phyloP scores from a whole-genome alignment of 2,113 vertebrate species.

The Centropristis striata region DNA sequence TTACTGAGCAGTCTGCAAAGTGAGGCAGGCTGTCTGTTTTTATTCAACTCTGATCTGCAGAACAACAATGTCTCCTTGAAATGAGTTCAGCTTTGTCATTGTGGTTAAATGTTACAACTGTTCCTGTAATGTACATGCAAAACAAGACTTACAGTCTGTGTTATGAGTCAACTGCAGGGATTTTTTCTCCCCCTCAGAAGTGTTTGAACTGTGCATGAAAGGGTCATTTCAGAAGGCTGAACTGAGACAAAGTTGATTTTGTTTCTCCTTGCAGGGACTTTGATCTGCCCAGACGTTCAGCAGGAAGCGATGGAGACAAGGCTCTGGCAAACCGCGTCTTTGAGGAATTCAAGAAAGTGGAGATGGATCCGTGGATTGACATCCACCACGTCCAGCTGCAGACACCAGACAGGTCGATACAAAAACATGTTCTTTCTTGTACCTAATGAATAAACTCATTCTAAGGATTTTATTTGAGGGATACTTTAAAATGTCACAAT shows the following conservation, averaged over 20 bases:
- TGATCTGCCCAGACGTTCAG: slow-evolving; percentile 64
- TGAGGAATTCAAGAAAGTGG: slow-evolving; percentile 72
- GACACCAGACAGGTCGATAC: slow-evolving; percentile 72
- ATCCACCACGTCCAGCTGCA: slow-evolving; percentile 90
- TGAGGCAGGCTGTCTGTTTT: no score
- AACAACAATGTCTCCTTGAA: no score
- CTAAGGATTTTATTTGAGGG: not conserved
- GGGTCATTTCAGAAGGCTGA: not conserved
- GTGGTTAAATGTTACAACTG: no score
- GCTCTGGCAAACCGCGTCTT: slow-evolving; percentile 71
- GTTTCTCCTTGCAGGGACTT: slow-evolving; percentile 55
- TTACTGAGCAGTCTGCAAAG: no score
- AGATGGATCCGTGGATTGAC: slow-evolving; percentile 87
- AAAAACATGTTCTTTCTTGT: not conserved
- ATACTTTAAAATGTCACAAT: not conserved
- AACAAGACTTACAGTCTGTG: not conserved
- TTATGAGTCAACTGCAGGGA: not conserved
- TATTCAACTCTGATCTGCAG: no score
- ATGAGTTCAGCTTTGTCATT: no score
- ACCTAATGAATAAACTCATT: not conserved
- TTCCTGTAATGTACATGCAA: not conserved
- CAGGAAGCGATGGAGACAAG: slow-evolving; percentile 87
- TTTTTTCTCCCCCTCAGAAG: not conserved
- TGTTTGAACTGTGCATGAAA: not conserved
- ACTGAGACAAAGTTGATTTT: not conserved